These are phyloP conservation scores for Allygus modestus DNA, from an alignment of 2,888 invertebrate species.

Conservation along the genomic window DNA sequence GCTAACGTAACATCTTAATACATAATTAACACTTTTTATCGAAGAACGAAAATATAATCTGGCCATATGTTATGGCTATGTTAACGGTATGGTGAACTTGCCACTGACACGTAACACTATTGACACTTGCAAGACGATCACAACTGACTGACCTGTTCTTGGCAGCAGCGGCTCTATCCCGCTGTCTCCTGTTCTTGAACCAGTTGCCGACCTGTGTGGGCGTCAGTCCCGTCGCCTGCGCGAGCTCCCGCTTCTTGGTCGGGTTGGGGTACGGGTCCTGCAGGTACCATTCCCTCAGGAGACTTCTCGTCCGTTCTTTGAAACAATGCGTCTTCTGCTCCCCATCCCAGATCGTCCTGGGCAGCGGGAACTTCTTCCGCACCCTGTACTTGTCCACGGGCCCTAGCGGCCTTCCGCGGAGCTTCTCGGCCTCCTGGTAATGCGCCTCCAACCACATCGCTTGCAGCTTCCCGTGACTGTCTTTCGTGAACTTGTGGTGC, in stretches of 20 bases:
- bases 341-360: slow-evolving; percentile 96
- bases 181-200: slow-evolving; percentile 93
- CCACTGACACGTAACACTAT: too few relatives aligned
- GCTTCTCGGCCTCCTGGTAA: slow-evolving; percentile 94
- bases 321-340: slow-evolving; percentile 98
- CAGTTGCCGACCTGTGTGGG: slow-evolving; percentile 96
- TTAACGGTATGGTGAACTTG: too few relatives aligned
- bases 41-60: too few relatives aligned
- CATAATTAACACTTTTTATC: too few relatives aligned
- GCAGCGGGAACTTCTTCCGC: slow-evolving; percentile 94
- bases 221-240: slow-evolving; percentile 93
- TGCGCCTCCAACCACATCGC: slow-evolving; percentile 97
- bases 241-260: slow-evolving; percentile 93
- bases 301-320: slow-evolving; percentile 95
- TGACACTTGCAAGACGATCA: neutral
- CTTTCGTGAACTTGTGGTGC: slow-evolving; percentile 92
- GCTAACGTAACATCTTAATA: too few relatives aligned
- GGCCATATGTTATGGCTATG: too few relatives aligned
- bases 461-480: slow-evolving; percentile 91
- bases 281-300: slow-evolving; percentile 98
- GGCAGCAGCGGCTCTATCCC: slow-evolving; percentile 94
- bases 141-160: slow-evolving; percentile 91
- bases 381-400: slow-evolving; percentile 97
- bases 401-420: slow-evolving; percentile 92
- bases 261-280: slow-evolving; percentile 98